Evolutionary conservation across 1,140 invertebrate genomes (phyloP).

Genomic region (Ceratoteleas bidentatus): DNA sequence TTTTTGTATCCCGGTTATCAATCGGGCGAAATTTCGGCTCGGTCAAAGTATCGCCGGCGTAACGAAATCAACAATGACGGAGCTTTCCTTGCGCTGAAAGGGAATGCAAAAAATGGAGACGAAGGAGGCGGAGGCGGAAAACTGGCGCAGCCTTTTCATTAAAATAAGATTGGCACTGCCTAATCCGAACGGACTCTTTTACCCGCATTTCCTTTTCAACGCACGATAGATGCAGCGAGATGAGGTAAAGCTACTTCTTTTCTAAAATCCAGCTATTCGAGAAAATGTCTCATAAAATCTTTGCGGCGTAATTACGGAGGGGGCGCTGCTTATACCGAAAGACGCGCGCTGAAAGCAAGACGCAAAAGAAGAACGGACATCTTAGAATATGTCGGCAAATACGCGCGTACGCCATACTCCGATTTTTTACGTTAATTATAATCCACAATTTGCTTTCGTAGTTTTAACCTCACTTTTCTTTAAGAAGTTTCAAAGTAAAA

Average conservation of each 20-base stretch:
- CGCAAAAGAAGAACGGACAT: no score
- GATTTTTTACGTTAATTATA: no score
- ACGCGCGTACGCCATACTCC: no score
- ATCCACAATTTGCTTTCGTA: no score
- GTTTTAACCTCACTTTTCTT: no score
- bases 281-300: slow-evolving; percentile 70
- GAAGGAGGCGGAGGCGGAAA: slow-evolving; percentile 39
- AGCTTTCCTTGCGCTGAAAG: slow-evolving; percentile 44
- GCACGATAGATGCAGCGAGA: slow-evolving; percentile 62
- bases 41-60: slow-evolving; percentile 36
- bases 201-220: slow-evolving; percentile 66
- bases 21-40: slow-evolving; percentile 4
- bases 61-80: slow-evolving; percentile 58
- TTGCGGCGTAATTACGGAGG: slow-evolving; percentile 60
- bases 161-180: slow-evolving; percentile 68
- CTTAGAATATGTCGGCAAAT: no score
- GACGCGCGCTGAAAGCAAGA: no score
- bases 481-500: no score
- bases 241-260: slow-evolving; percentile 67
- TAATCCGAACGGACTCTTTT: slow-evolving; percentile 67
- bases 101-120: slow-evolving; percentile 53
- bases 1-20: no score
- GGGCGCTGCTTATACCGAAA: slow-evolving; percentile 40
- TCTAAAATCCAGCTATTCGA: slow-evolving; percentile 67
- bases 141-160: slow-evolving; percentile 59